Percentiles rank a stretch among this genome's conserved stretches.
phyloP scores from a whole-genome alignment of 2,888 invertebrate genomes.

The Fragum fragum region DNA sequence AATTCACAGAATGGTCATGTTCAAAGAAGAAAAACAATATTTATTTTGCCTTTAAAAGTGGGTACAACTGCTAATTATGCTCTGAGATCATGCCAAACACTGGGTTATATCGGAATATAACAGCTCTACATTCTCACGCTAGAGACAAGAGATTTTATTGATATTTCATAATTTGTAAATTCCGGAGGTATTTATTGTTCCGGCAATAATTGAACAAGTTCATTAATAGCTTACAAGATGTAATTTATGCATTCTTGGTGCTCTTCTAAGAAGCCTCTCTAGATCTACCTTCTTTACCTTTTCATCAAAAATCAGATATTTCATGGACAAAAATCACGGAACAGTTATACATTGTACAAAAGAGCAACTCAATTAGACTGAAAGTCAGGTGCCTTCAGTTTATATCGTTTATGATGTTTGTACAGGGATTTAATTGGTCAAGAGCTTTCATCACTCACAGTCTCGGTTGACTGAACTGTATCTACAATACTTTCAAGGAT shows the following conservation, averaged over 20 bases:
- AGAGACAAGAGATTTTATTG: slow-evolving; percentile 8
- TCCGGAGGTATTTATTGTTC: slow-evolving; percentile 31
- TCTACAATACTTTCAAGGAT: too few relatives aligned
- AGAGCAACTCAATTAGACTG: too few relatives aligned
- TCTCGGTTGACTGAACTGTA: too few relatives aligned
- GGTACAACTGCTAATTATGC: background rate
- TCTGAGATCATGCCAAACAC: background rate
- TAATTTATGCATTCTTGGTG: slow-evolving; percentile 15
- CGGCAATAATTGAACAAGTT: slow-evolving; percentile 13
- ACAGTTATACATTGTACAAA: too few relatives aligned
- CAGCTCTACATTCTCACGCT: slow-evolving; percentile 12
- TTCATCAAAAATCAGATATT: background rate
- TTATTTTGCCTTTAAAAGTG: too few relatives aligned
- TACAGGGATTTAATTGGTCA: too few relatives aligned
- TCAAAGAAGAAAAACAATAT: too few relatives aligned
- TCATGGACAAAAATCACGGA: too few relatives aligned
- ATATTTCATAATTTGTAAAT: slow-evolving; percentile 29
- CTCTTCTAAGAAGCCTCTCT: background rate
- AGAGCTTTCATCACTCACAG: too few relatives aligned
- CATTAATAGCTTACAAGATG: slow-evolving; percentile 12
- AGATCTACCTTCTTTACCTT: background rate
- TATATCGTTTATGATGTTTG: too few relatives aligned
- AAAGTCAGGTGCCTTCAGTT: too few relatives aligned
- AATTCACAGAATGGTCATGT: too few relatives aligned
- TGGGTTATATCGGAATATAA: background rate